phyloP scores from a whole-genome alignment of 2,797 vertebrate species.

The Remorina albescens region DNA sequence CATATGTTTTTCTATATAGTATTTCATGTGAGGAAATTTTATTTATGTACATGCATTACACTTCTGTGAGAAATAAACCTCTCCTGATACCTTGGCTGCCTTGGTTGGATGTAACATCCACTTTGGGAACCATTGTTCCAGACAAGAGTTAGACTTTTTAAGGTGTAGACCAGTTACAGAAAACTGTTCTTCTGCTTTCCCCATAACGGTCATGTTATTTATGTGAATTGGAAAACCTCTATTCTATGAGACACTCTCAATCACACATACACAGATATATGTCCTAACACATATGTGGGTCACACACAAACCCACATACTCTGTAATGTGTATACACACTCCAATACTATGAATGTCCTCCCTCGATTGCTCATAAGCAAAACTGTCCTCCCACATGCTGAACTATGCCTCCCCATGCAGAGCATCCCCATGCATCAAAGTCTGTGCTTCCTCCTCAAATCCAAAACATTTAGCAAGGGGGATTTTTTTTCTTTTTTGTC shows the following conservation, averaged over 20 bases:
- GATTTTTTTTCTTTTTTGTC: slow-evolving; percentile 58
- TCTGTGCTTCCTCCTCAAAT: slow-evolving; percentile 59
- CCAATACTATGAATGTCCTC: slow-evolving; percentile 40
- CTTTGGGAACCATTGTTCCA: too few relatives aligned
- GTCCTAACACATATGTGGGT: slow-evolving; percentile 10
- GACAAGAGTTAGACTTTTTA: too few relatives aligned
- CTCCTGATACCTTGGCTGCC: too few relatives aligned
- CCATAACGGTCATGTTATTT: slow-evolving; percentile 23
- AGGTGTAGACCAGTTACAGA: slow-evolving; percentile 6
- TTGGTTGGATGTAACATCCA: too few relatives aligned
- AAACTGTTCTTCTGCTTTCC: slow-evolving; percentile 13
- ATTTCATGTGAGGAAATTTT: too few relatives aligned
- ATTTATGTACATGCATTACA: too few relatives aligned
- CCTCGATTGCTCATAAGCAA: slow-evolving; percentile 47
- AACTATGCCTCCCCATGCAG: slow-evolving; percentile 60
- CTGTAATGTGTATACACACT: slow-evolving; percentile 1
- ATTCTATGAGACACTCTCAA: slow-evolving; percentile 21
- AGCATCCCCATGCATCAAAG: slow-evolving; percentile 71
- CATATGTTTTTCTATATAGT: too few relatives aligned
- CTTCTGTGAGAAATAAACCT: too few relatives aligned
- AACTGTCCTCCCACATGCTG: slow-evolving; percentile 63
- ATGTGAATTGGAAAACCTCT: slow-evolving; percentile 43
- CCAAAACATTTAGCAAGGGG: slow-evolving; percentile 74
- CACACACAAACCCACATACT: slow-evolving; percentile 19
- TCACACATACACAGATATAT: slow-evolving; percentile 21